phyloP scores from a whole-genome alignment of 1,140 invertebrate species.

The Atta texana region DNA sequence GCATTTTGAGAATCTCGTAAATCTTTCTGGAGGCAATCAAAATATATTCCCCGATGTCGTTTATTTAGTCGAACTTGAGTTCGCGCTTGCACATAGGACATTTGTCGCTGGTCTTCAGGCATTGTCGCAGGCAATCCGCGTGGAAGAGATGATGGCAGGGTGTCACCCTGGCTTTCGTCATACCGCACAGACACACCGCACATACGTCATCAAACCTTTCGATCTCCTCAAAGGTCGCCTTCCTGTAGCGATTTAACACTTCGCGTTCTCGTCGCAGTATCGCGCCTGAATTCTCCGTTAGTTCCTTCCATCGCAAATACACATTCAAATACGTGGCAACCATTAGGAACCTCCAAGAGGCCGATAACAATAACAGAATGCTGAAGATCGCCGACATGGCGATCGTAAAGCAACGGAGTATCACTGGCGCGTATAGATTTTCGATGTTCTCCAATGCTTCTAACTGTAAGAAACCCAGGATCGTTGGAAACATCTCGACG shows the following conservation, averaged over 20 bases:
- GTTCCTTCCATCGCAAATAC: slow-evolving; percentile 89
- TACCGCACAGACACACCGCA: slow-evolving; percentile 90
- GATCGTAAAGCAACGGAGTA: slow-evolving; percentile 88
- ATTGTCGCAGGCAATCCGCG: slow-evolving; percentile 90
- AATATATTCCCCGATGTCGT: background rate
- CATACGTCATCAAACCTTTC: slow-evolving; percentile 91
- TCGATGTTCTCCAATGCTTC: slow-evolving; percentile 90
- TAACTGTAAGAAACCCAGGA: slow-evolving; percentile 87
- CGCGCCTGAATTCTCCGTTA: slow-evolving; percentile 86
- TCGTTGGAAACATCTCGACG: slow-evolving; percentile 88
- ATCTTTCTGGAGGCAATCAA: background rate
- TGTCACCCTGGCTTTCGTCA: slow-evolving; percentile 90
- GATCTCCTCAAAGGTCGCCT: slow-evolving; percentile 89
- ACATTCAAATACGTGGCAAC: slow-evolving; percentile 90
- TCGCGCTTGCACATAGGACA: slow-evolving; percentile 91
- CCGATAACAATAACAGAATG: slow-evolving; percentile 86
- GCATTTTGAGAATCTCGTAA: slow-evolving; percentile 11
- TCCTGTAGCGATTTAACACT: slow-evolving; percentile 88
- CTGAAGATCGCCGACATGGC: slow-evolving; percentile 86
- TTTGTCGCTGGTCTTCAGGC: slow-evolving; percentile 89
- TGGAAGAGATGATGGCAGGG: slow-evolving; percentile 93
- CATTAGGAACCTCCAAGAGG: slow-evolving; percentile 87
- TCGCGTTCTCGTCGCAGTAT: slow-evolving; percentile 88
- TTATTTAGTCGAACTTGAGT: slow-evolving; percentile 83
- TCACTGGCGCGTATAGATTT: slow-evolving; percentile 89